phyloP scores from a whole-genome alignment of 2,797 vertebrate species.

The Neomorphus geoffroyi region DNA sequence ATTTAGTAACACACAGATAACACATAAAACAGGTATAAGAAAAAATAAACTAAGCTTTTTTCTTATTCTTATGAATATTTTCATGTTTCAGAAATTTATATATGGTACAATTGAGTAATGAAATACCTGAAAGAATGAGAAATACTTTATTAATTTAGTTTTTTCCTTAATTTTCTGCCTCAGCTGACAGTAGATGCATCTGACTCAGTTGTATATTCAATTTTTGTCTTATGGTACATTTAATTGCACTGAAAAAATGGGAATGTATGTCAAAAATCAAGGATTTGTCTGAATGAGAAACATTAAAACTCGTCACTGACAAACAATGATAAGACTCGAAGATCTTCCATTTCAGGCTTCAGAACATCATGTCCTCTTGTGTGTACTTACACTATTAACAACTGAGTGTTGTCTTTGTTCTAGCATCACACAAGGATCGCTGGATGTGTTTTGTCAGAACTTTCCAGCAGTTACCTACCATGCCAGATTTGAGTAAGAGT shows the following conservation, averaged over 20 bases:
- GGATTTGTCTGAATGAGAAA: background rate
- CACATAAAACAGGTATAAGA: background rate
- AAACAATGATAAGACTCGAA: background rate
- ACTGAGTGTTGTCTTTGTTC: background rate
- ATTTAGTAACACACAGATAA: background rate
- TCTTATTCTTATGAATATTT: background rate
- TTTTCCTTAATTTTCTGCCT: background rate
- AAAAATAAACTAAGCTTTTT: background rate
- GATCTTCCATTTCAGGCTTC: background rate
- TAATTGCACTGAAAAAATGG: background rate
- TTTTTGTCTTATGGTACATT: background rate
- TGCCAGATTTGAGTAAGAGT: background rate
- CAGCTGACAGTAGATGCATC: background rate
- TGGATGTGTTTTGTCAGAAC: background rate
- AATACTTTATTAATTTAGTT: background rate
- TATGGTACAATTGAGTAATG: background rate
- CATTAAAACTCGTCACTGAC: background rate
- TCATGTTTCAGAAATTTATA: background rate
- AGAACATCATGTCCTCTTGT: background rate
- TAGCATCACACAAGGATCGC: background rate
- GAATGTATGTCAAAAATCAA: background rate
- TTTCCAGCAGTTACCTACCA: background rate
- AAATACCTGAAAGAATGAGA: background rate
- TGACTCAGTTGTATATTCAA: background rate
- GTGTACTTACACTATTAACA: background rate